Evolutionary conservation across 2,888 invertebrate genomes (phyloP).

Genomic region (Scelioninae gen. 1): DNA sequence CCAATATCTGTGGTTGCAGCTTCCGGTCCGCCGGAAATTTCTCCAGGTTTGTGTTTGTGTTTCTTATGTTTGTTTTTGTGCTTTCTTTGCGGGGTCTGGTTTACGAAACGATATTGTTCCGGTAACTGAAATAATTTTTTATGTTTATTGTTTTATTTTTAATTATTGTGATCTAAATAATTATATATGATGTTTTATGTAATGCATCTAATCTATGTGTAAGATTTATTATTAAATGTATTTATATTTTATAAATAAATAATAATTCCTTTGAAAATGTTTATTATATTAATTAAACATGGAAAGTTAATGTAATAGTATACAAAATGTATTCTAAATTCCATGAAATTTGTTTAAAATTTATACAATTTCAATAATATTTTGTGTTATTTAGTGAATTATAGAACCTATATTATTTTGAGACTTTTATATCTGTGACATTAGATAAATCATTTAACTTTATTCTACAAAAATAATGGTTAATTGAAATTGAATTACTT

Average conservation of each 20-base stretch:
- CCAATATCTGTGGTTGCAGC: slow-evolving; percentile 88
- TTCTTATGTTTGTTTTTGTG: slow-evolving; percentile 98
- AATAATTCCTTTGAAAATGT: too few relatives aligned
- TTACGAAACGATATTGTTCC: slow-evolving; percentile 97
- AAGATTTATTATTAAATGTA: too few relatives aligned
- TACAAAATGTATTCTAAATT: neutral
- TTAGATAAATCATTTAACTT: too few relatives aligned
- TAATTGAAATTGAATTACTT: too few relatives aligned
- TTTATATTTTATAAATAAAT: too few relatives aligned
- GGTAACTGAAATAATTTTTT: slow-evolving; percentile 88
- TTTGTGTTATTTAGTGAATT: neutral
- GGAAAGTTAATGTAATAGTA: neutral
- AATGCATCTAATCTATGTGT: too few relatives aligned
- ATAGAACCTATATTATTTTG: too few relatives aligned
- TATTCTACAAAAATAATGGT: too few relatives aligned
- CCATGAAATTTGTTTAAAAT: slow-evolving; percentile 18
- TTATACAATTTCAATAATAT: neutral
- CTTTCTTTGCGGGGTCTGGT: slow-evolving; percentile 95
- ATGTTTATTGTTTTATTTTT: too few relatives aligned
- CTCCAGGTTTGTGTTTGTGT: slow-evolving; percentile 95
- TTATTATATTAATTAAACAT: too few relatives aligned
- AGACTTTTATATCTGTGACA: too few relatives aligned
- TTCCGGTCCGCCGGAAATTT: slow-evolving; percentile 89
- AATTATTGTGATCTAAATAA: too few relatives aligned
- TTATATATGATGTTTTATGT: neutral